phyloP scores from a whole-genome alignment of 2,888 invertebrate genomes.

The Beris chalybata region DNA sequence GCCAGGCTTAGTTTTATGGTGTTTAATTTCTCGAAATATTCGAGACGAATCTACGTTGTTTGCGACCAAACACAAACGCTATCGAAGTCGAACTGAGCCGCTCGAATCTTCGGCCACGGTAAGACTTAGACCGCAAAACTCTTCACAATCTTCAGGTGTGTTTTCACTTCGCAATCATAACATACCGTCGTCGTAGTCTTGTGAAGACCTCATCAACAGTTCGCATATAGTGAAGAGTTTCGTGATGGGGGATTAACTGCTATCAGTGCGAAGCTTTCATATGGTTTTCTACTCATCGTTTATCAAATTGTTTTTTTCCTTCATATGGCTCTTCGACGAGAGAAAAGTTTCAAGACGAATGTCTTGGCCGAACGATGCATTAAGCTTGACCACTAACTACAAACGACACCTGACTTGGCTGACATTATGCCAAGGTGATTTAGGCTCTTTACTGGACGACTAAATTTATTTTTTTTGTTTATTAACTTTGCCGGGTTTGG shows the following conservation, averaged over 20 bases:
- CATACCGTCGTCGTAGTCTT: not conserved
- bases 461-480: no score
- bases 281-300: not conserved
- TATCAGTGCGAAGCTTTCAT: no score
- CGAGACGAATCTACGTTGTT: conserved; percentile 9
- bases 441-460: no score
- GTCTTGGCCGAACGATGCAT: no score
- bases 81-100: conserved; percentile 43
- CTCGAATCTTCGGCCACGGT: conserved; percentile 34
- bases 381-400: no score
- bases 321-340: not conserved
- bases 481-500: no score
- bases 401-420: no score
- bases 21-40: conserved; percentile 13
- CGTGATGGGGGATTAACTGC: not conserved
- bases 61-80: conserved; percentile 43
- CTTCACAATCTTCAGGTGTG: conserved; percentile 21
- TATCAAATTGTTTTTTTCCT: not conserved
- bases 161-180: conserved; percentile 5
- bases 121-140: conserved; percentile 25
- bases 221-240: not conserved
- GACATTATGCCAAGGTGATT: no score
- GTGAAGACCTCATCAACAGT: not conserved
- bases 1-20: not conserved
- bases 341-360: no score